These are phyloP conservation scores for Cyprinodon brontotheroides DNA, from an alignment of 2,113 vertebrate species.

Conservation along the genomic window DNA sequence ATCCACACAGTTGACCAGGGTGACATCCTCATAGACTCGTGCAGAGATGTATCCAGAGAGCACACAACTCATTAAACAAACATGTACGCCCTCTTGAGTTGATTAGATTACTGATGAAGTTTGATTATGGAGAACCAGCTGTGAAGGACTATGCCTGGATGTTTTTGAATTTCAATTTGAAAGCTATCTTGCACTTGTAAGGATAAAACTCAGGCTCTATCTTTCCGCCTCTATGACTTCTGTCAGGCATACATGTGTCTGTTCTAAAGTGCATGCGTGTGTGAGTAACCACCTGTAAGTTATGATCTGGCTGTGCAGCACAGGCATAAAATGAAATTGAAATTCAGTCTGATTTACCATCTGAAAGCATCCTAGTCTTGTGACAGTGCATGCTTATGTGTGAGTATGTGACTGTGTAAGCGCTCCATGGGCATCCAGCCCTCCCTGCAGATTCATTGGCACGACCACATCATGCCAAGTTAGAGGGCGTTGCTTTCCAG, in stretches of 20 bases:
- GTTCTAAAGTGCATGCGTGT: constrained; percentile 27
- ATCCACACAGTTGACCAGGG: neutral
- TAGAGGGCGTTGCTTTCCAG: constrained; percentile 39
- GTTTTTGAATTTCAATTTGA: constrained; percentile 25
- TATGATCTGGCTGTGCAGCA: constrained; percentile 37
- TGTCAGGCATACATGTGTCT: constrained; percentile 13
- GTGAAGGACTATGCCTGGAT: constrained; percentile 9
- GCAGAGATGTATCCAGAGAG: neutral
- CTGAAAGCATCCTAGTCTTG: constrained; percentile 27
- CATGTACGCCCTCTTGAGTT: constrained; percentile 15
- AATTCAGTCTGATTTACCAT: constrained; percentile 57
- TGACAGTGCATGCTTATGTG: neutral
- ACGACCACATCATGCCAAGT: constrained; percentile 42
- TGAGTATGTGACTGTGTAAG: constrained; percentile 8
- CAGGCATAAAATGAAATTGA: constrained; percentile 57
- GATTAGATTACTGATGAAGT: constrained; percentile 40
- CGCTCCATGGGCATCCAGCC: neutral
- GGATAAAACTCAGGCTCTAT: constrained; percentile 8
- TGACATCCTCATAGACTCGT: constrained; percentile 12
- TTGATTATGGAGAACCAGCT: constrained; percentile 33
- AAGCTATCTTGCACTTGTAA: constrained; percentile 9
- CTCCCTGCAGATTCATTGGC: constrained; percentile 37
- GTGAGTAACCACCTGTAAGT: constrained; percentile 41
- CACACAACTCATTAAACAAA: constrained; percentile 21
- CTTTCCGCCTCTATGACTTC: constrained; percentile 31